phyloP scores from a whole-genome alignment of 2,888 invertebrate genomes.

The Acleris holmiana region DNA sequence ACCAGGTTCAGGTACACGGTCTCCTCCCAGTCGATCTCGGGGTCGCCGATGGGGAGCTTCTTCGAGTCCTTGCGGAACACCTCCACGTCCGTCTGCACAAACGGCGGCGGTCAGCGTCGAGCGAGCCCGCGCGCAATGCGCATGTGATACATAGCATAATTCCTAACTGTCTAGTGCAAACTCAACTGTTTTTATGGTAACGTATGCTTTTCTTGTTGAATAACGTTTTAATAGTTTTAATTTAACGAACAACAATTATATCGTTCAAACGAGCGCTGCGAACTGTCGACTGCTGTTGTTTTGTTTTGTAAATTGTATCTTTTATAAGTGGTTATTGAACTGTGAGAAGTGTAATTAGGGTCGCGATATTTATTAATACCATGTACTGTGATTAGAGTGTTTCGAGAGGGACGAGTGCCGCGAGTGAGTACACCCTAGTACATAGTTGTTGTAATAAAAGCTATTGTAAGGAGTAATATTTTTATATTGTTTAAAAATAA shows the following conservation, averaged over 20 bases:
- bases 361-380: conserved; percentile 73
- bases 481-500: conserved; percentile 81
- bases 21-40: conserved; percentile 99
- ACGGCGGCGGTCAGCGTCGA: conserved; percentile 44
- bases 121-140: conserved; percentile 20
- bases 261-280: conserved; percentile 46
- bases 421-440: conserved; percentile 42
- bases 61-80: conserved; percentile 98
- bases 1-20: conserved; percentile 99
- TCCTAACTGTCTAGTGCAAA: conserved; percentile 49
- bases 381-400: conserved; percentile 73
- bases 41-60: conserved; percentile 97
- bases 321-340: conserved; percentile 75
- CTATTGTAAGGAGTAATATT: conserved; percentile 78
- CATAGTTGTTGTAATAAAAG: conserved; percentile 62
- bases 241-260: conserved; percentile 65
- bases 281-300: conserved; percentile 63
- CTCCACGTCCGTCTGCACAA: conserved; percentile 94
- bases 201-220: conserved; percentile 72
- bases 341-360: conserved; percentile 64
- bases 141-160: conserved; percentile 50
- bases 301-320: conserved; percentile 76
- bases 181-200: conserved; percentile 53
- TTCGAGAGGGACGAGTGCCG: conserved; percentile 41
- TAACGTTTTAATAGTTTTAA: conserved; percentile 60